phyloP scores from a whole-genome alignment of 2,797 vertebrate species.

The Malacoraja senta region DNA sequence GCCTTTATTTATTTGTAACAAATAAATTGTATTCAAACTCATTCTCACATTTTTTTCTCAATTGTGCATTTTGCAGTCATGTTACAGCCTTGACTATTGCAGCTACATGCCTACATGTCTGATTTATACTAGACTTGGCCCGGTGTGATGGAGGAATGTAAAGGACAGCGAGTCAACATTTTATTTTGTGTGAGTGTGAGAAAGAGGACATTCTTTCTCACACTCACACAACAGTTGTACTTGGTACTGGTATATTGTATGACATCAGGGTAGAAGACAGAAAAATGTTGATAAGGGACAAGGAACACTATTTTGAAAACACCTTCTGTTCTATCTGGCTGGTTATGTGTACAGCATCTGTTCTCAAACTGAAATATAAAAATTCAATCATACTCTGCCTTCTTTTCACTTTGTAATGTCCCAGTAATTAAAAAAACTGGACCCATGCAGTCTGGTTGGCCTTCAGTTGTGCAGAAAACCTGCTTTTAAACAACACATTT shows the following conservation, averaged over 20 bases:
- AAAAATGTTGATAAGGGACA: neutral
- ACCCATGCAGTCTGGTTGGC: neutral
- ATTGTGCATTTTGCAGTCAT: neutral
- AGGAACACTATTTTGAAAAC: constrained; percentile 1
- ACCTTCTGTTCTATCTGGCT: neutral
- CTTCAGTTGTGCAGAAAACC: neutral
- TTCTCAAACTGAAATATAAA: neutral
- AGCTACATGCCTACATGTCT: neutral
- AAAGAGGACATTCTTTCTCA: neutral
- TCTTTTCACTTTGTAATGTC: neutral
- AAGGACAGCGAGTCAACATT: neutral
- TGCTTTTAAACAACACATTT: neutral
- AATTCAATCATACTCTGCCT: neutral
- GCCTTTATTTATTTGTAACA: neutral
- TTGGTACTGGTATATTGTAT: neutral
- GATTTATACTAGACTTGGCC: neutral
- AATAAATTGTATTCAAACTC: neutral
- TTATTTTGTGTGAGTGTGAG: neutral
- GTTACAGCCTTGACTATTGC: neutral
- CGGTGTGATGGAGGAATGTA: neutral
- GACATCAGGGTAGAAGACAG: neutral
- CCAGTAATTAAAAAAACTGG: neutral
- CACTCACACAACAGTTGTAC: neutral
- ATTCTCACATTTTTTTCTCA: neutral
- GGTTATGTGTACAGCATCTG: neutral